A percentile compares a stretch with the other conserved stretches of the same genome.
These are phyloP conservation scores for Eulemur rubriventer DNA, from an alignment of 2,797 vertebrate genomes.

Conservation along the genomic window DNA sequence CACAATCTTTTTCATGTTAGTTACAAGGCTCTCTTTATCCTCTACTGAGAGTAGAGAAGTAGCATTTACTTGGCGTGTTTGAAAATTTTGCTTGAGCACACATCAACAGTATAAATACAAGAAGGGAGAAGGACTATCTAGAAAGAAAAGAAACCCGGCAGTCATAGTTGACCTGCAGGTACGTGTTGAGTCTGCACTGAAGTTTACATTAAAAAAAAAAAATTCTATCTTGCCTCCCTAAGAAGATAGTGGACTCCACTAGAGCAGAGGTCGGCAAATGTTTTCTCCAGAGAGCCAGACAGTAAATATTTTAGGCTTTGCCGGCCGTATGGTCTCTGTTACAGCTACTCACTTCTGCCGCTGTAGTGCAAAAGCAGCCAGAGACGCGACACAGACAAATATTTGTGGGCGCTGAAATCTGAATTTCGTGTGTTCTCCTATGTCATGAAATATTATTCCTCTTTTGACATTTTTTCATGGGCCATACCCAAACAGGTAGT, in stretches of 20 bases:
- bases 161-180: neutral
- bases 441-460: neutral
- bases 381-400: neutral
- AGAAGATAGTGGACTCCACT: neutral
- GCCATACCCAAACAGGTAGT: neutral
- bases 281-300: neutral
- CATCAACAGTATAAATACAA: neutral
- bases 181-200: neutral
- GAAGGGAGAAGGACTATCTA: neutral
- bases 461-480: neutral
- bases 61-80: neutral
- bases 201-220: neutral
- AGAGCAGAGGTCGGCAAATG: neutral
- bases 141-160: neutral
- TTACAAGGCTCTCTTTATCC: conserved; percentile 22
- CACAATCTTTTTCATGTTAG: neutral
- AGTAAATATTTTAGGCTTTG: neutral
- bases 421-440: neutral
- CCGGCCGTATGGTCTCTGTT: accelerated
- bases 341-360: neutral
- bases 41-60: neutral
- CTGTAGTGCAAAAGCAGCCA: neutral
- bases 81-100: neutral
- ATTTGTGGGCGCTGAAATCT: neutral
- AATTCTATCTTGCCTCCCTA: neutral